Evolutionary conservation across 30 jellyfish, hydroid and myxozoan genomes (phyloP), one percentile per base, ranked within the genome.

Genomic region (Chrysaora quinquecirrha): DNA sequence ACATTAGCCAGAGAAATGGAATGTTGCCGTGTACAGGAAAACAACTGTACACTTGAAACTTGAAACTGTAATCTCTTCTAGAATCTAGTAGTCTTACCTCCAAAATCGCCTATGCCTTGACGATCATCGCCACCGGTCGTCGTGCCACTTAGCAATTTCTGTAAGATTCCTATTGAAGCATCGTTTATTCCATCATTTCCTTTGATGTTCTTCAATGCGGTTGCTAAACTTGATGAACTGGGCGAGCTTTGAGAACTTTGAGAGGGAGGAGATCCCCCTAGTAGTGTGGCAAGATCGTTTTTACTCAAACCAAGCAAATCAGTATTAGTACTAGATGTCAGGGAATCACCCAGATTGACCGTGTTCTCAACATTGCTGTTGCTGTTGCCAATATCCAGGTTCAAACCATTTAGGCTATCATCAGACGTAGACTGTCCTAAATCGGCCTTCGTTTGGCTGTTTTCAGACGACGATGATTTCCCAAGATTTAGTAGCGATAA

Each of bases 51-150:
- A n/a, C n/a, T n/a, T n/a, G n/a, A n/a, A n/a, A n/a, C n/a, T n/a
- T n/a, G n/a, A n/a, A n/a, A n/a, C n/a, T n/a, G n/a, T n/a, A n/a
- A n/a, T n/a, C n/a, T n/a, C n/a, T n/a, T n/a, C n/a, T n/a, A n/a
- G n/a, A n/a, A n/a, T n/a, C n/a, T n/a, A n/a, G n/a, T n/a, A n/a
- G n/a, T 34, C 76, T 12, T 22, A 74, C 92, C 97, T 79, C 85
- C 93, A 27, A 62, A 74, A 3, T 78, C 97, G 2, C 95, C 97
- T 10, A 88, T 88, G 14, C 97, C 97, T 81, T 88, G 97, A 30
- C 97, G 65, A 65, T 88, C 97, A 22, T 82, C 94, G 9, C 97
- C 97, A 52, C 46, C 35, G 24, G 85, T 48, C 3, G 89, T 82
- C 50, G 71, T 68, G 3, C 96, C 80, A 49, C 52, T 74, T 0